These are phyloP conservation scores for Podarcis muralis DNA, from an alignment of 2,113 vertebrate genomes.

Conservation along the genomic window DNA sequence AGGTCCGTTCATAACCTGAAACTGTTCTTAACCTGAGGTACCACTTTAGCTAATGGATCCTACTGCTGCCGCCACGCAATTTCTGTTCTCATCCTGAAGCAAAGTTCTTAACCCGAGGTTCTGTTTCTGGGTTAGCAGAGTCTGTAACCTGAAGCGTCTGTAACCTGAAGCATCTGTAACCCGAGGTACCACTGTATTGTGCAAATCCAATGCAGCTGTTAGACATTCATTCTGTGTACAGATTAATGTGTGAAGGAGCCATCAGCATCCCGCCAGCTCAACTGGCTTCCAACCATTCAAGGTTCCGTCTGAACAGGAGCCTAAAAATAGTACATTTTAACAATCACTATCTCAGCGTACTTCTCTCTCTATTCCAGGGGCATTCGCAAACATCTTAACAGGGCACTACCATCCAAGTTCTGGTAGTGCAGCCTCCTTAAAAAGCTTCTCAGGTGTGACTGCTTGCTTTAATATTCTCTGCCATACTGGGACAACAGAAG, in stretches of 20 bases:
- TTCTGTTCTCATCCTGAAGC: too few relatives aligned
- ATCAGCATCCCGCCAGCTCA: neutral
- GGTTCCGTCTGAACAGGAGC: neutral
- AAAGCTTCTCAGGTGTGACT: neutral
- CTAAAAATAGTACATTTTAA: neutral
- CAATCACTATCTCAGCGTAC: neutral
- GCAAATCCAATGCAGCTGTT: too few relatives aligned
- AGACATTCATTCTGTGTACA: neutral
- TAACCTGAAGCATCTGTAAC: too few relatives aligned
- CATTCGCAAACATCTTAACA: neutral
- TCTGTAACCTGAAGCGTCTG: too few relatives aligned
- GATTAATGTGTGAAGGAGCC: neutral
- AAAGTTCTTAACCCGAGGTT: too few relatives aligned
- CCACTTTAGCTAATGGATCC: too few relatives aligned
- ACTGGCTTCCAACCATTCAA: neutral
- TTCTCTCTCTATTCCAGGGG: neutral
- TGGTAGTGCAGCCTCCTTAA: neutral
- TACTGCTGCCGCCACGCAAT: accelerated
- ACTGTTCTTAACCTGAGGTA: too few relatives aligned
- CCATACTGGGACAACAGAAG: too few relatives aligned
- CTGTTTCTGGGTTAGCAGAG: too few relatives aligned
- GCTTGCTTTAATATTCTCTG: neutral
- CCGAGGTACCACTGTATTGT: too few relatives aligned
- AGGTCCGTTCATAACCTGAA: too few relatives aligned
- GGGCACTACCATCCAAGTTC: neutral